These are phyloP conservation scores for Gymnoscelis rufifasciata DNA, from an alignment of 2,888 invertebrate genomes.

Conservation along the genomic window DNA sequence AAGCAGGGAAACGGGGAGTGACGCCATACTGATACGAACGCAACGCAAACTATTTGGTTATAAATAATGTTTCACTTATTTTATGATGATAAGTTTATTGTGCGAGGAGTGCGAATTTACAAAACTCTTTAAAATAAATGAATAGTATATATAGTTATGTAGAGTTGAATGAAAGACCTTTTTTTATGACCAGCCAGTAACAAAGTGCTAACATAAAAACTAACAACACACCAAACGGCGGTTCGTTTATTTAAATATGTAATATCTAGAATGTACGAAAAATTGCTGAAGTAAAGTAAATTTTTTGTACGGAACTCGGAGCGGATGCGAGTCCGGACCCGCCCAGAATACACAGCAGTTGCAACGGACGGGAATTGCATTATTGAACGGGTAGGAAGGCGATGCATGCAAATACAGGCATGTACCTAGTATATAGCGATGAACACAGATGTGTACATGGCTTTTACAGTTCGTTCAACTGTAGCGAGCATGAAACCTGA, in stretches of 20 bases:
- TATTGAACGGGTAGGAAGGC: constrained; percentile 58
- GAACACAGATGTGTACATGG: constrained; percentile 7
- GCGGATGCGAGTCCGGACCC: constrained; percentile 25
- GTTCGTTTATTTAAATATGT: constrained; percentile 4
- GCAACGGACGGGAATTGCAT: constrained; percentile 46
- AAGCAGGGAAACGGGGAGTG: neutral
- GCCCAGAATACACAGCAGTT: constrained; percentile 10
- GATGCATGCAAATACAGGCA: constrained; percentile 41
- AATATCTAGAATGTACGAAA: neutral
- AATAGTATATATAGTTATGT: too few species aligned
- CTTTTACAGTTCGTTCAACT: constrained; percentile 21
- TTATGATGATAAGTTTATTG: too few species aligned
- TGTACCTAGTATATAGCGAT: constrained; percentile 13
- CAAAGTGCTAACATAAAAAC: constrained; percentile 7
- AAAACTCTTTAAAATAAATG: too few species aligned
- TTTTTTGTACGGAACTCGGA: constrained; percentile 15
- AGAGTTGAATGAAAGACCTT: too few species aligned
- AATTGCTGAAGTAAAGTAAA: constrained; percentile 1
- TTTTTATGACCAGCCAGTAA: too few species aligned
- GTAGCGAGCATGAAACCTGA: neutral
- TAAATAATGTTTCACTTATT: too few species aligned
- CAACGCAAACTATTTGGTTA: neutral
- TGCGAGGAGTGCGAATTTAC: too few species aligned
- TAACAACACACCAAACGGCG: neutral
- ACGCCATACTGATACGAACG: neutral